A percentile compares a stretch with the other conserved stretches of the same genome.
Conservation (phyloP, 2,113 vertebrate species). For the Tupaia chinensis region DNA sequence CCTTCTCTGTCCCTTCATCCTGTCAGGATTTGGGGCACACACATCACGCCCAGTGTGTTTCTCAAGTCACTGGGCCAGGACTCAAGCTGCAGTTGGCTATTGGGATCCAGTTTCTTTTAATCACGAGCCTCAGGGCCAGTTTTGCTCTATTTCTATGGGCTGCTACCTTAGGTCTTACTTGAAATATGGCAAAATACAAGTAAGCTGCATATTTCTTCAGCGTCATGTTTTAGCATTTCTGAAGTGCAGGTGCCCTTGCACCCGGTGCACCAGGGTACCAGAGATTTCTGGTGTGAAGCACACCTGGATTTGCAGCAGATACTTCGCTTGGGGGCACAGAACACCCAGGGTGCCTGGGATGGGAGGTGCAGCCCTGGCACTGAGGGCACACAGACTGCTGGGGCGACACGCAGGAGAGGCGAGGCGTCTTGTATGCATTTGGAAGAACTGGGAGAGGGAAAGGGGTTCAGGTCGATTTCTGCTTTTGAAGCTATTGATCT, state of each 20-base stretch:
- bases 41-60: no score
- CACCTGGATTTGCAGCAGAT: neutral
- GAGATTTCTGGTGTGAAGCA: neutral
- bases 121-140: no score
- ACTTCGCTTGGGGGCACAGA: rapidly evolving
- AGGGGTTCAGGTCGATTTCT: neutral
- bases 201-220: neutral
- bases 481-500: neutral
- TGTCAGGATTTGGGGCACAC: no score
- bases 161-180: neutral
- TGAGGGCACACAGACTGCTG: neutral
- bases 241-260: neutral
- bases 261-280: neutral
- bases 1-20: no score
- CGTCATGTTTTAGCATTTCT: neutral
- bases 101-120: no score
- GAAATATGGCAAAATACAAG: neutral
- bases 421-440: neutral
- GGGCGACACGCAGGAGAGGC: rapidly evolving
- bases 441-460: neutral
- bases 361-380: neutral
- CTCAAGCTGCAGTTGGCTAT: no score
- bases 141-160: neutral
- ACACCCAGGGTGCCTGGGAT: neutral
- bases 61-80: no score